Percentiles rank a stretch among this genome's conserved stretches.
Conservation (phyloP, 2,113 vertebrate species). For the Neolamprologus sp. region DNA sequence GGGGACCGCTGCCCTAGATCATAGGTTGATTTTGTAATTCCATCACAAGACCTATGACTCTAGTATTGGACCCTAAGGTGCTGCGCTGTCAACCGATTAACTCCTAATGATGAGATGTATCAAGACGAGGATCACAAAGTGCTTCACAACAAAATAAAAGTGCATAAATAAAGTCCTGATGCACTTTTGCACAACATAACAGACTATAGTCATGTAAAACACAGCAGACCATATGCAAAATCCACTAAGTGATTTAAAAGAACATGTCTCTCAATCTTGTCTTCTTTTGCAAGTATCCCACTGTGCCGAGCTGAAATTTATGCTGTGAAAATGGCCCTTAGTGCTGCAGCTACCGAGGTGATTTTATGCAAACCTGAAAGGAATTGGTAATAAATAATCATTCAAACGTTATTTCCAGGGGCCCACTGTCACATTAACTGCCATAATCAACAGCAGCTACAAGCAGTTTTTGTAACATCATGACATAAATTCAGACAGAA, state of each 20-base stretch:
- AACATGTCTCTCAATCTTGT: not conserved
- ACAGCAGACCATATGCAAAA: not conserved
- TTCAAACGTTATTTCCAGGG: not conserved
- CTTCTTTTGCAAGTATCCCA: not conserved
- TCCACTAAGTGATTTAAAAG: not conserved
- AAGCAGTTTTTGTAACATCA: not conserved
- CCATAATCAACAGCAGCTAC: not conserved
- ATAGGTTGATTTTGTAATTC: not conserved
- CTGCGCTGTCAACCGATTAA: not conserved
- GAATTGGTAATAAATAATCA: not conserved
- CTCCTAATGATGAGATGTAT: not conserved
- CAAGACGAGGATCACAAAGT: not conserved
- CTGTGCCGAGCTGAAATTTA: not conserved
- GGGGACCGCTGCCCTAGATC: not conserved
- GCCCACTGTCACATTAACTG: not conserved
- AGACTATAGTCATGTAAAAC: not conserved
- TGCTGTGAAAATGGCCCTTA: not conserved
- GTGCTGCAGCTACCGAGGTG: accelerated
- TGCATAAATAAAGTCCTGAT: not conserved
- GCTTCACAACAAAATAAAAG: not conserved
- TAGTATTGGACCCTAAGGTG: not conserved
- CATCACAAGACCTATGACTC: not conserved
- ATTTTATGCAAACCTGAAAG: not conserved
- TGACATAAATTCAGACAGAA: not conserved
- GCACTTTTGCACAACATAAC: not conserved